Conservation (phyloP, 1,140 invertebrate genomes). For the Sarcophaga peregrina region DNA sequence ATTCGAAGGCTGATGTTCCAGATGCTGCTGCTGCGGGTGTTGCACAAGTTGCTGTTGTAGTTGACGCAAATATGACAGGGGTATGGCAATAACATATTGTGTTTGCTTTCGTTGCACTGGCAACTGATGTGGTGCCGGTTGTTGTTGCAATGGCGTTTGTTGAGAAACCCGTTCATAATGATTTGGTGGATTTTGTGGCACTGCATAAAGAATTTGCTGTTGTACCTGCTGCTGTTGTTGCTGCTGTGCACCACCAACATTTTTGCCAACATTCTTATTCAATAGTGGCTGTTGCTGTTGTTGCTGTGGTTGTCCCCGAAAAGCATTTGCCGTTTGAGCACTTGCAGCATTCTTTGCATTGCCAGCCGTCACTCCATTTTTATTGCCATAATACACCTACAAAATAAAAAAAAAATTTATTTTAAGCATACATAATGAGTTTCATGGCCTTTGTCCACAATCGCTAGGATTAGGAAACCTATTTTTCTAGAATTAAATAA, state of each 20-base stretch:
- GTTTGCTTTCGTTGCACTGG: conserved; percentile 46
- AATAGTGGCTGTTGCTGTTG: not conserved
- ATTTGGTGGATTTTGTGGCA: conserved; percentile 15
- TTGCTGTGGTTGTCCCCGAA: not conserved
- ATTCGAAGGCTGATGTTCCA: conserved; percentile 15
- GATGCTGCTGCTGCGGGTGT: not conserved
- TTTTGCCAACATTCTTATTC: not conserved
- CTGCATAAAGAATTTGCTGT: conserved; percentile 14
- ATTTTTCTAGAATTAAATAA: too few relatives aligned
- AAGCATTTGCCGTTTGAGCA: conserved; percentile 23
- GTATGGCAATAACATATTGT: conserved; percentile 63
- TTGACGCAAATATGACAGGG: conserved; percentile 59
- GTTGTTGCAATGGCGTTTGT: conserved; percentile 30
- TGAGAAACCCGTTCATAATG: conserved; percentile 27
- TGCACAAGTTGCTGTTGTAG: conserved; percentile 54
- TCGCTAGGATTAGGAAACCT: too few relatives aligned
- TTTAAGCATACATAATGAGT: conserved; percentile 8
- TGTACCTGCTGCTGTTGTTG: not conserved
- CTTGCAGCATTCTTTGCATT: conserved; percentile 16
- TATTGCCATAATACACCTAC: conserved; percentile 19
- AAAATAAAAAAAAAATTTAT: conserved; percentile 28
- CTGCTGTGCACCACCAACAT: not conserved
- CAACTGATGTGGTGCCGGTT: not conserved
- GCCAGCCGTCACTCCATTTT: conserved; percentile 13
- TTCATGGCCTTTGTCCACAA: not conserved